Conservation (phyloP, 2,888 invertebrate genomes). For the Zygogramma bicolorata region DNA sequence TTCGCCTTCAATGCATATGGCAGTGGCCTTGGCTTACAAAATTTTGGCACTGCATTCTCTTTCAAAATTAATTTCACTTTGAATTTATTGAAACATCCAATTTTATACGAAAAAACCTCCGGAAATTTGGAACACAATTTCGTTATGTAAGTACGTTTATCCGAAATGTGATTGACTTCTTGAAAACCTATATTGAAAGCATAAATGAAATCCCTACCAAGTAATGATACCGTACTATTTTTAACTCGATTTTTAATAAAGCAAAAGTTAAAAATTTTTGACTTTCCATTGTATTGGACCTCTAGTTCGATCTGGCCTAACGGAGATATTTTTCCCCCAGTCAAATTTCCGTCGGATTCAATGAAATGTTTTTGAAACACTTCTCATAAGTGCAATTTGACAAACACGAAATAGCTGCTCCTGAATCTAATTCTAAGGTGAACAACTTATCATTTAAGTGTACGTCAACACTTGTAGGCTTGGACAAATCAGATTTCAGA, state of each 20-base stretch:
- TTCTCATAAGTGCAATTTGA: background rate
- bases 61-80: too few species aligned
- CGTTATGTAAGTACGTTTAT: too few species aligned
- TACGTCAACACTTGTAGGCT: background rate
- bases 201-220: too few species aligned
- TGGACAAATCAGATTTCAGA: background rate
- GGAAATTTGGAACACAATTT: too few species aligned
- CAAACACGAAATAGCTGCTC: background rate
- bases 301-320: background rate
- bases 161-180: too few species aligned
- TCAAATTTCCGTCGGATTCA: background rate
- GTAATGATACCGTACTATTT: conserved; percentile 1
- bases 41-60: too few species aligned
- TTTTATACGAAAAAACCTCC: too few species aligned
- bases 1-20: background rate
- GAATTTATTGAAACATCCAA: too few species aligned
- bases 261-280: background rate
- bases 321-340: too few species aligned
- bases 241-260: too few species aligned
- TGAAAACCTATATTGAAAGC: too few species aligned
- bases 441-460: background rate
- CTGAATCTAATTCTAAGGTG: conserved; percentile 10
- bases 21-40: background rate
- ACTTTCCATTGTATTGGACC: background rate
- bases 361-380: background rate